phyloP scores from a whole-genome alignment of 1,140 invertebrate genomes.

The Drosophila bocqueti region DNA sequence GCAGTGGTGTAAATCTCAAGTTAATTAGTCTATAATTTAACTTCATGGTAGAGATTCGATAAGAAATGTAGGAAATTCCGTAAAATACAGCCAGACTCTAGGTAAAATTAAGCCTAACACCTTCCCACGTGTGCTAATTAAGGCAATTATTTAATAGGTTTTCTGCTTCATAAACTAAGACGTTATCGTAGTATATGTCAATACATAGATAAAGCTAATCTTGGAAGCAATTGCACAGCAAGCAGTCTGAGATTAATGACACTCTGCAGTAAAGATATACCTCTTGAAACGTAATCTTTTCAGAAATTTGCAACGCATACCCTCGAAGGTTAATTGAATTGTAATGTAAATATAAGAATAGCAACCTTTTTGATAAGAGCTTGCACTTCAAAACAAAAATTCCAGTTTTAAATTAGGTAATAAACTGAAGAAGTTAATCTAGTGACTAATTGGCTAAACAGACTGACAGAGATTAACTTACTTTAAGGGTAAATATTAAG shows the following conservation, averaged over 20 bases:
- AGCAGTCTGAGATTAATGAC: slow-evolving; percentile 2
- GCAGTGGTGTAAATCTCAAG: slow-evolving; percentile 27
- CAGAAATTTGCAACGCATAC: background rate
- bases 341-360: slow-evolving; percentile 1
- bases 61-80: slow-evolving; percentile 2
- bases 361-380: background rate
- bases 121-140: slow-evolving; percentile 6
- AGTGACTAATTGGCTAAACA: background rate
- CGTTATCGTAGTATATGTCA: background rate
- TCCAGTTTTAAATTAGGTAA: background rate
- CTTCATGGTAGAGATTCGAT: slow-evolving; percentile 15
- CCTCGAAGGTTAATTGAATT: background rate
- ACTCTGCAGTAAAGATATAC: slow-evolving; percentile 14
- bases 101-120: background rate
- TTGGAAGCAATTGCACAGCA: background rate
- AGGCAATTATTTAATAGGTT: background rate
- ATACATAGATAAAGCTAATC: slow-evolving; percentile 6
- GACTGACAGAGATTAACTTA: background rate
- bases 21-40: slow-evolving; percentile 35
- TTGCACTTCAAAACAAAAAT: background rate
- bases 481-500: background rate
- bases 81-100: background rate
- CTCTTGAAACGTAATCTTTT: background rate
- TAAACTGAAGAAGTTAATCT: background rate
- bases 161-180: background rate